Evolutionary conservation across 1,140 invertebrate genomes (phyloP).

Genomic region (Drosophila trapezifrons): DNA sequence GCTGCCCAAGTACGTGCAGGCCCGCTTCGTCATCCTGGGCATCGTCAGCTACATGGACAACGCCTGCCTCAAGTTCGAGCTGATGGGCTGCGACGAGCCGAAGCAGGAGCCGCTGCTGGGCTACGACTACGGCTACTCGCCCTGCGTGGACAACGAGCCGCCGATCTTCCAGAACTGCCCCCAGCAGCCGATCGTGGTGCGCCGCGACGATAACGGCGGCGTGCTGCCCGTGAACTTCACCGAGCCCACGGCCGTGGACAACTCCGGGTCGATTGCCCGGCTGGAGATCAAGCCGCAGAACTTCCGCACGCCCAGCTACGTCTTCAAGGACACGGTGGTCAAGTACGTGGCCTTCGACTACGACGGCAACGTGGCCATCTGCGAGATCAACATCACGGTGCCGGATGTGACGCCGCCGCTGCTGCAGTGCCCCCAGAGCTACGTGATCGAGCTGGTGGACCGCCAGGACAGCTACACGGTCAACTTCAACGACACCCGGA

Average conservation of each 20-base stretch:
- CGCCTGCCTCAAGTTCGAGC: constrained; percentile 97
- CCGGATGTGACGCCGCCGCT: constrained; percentile 97
- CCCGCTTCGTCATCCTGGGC: constrained; percentile 95
- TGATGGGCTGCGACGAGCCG: constrained; percentile 97
- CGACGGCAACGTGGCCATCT: constrained; percentile 98
- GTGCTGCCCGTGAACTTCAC: constrained; percentile 95
- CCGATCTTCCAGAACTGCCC: constrained; percentile 98
- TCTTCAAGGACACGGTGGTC: constrained; percentile 96
- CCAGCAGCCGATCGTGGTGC: constrained; percentile 94
- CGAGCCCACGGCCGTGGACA: constrained; percentile 95
- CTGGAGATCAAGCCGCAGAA: constrained; percentile 95
- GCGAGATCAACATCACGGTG: constrained; percentile 97
- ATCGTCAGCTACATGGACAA: constrained; percentile 98
- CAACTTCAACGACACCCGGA: constrained; percentile 96
- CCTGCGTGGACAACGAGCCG: constrained; percentile 98
- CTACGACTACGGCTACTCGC: constrained; percentile 96
- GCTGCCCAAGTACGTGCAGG: constrained; percentile 95
- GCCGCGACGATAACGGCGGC: constrained; percentile 93
- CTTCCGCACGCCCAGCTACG: constrained; percentile 94
- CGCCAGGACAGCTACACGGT: constrained; percentile 95
- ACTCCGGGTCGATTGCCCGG: constrained; percentile 96
- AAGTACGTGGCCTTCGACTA: constrained; percentile 98
- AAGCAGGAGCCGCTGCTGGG: constrained; percentile 92
- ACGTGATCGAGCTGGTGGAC: constrained; percentile 96
- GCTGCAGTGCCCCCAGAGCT: constrained; percentile 97